Base-by-base conservation (phyloP, 23 tunicate genomes). In the Ciona savignyi region DNA sequence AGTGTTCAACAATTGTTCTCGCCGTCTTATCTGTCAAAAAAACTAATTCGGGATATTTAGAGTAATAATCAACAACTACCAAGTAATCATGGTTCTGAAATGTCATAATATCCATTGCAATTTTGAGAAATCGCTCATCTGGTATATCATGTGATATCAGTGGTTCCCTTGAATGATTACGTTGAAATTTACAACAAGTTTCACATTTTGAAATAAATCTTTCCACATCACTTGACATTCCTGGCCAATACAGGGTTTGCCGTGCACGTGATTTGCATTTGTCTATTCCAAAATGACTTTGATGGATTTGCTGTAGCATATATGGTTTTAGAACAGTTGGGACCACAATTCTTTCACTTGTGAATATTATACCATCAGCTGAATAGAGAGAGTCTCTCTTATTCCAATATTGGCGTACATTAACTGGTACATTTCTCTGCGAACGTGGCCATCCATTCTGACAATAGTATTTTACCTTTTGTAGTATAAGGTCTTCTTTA, bases 241-340 rank as follows among this genome's bases (percentile, higher is more conserved):
- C 24, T 20, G 86, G 80, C 86, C 80, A 82, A 74, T 32, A 74
- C 27, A 60, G 33, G n/a, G n/a, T n/a, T 20, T 76, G 77, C 27
- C 88, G 27, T 2, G 88, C 81, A n/a, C 81, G 68, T 2, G 71
- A 26, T 62, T 83, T 83, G 70, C 81, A 69, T 33, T 83, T 83
- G 29, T 67, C 67, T 32, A 75, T 70, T 42, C 88, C 88, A 23
- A 83, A 51, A 34, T 75, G 81, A 25, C 68, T 51, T 74, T 81
- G 73, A 51, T 81, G 86, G 67, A 81, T 74, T 15, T 74, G 68
- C 23, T 81, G 31, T 74, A 30, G 23, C 30, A 20, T 51, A 30
- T 74, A 23, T 24, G 76, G 2, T 42, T 11, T 21, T 3, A 2
- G 4, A 35, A 78, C 26, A 35, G 60, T n/a, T n/a, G n/a, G n/a